A percentile compares a stretch with the other conserved stretches of the same genome.
Conservation (phyloP, 2,113 vertebrate genomes). For the Psilopsiagon aymara region DNA sequence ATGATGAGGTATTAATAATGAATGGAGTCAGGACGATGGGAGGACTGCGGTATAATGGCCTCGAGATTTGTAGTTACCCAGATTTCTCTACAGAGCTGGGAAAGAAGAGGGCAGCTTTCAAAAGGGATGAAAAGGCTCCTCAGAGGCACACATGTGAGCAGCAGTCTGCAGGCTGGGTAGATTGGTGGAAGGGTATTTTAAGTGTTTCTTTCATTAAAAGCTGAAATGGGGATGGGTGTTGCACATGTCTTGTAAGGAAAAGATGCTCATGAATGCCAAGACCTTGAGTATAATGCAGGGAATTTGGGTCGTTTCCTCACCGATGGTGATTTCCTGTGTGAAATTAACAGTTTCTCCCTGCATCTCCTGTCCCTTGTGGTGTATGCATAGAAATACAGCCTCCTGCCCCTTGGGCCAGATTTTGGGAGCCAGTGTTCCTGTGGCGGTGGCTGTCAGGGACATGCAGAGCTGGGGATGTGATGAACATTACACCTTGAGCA, state of each 20-base stretch:
- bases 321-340: neutral
- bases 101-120: neutral
- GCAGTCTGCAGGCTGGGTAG: neutral
- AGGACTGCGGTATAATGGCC: neutral
- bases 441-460: neutral
- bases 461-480: neutral
- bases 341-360: neutral
- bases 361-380: rapidly evolving
- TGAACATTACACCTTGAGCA: neutral
- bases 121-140: neutral
- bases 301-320: neutral
- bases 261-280: neutral
- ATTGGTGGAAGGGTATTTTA: neutral
- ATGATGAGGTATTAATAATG: slow-evolving; percentile 40
- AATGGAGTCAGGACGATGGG: neutral
- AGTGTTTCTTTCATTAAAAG: neutral
- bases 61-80: neutral
- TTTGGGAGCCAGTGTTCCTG: neutral
- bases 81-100: neutral
- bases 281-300: neutral
- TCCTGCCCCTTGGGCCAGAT: neutral
- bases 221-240: neutral
- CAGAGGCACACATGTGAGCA: neutral
- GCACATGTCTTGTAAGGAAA: rapidly evolving
- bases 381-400: neutral